Percentiles rank a stretch among this genome's conserved stretches.
phyloP scores from a whole-genome alignment of 1,140 invertebrate genomes.

The Calephelis virginiensis region DNA sequence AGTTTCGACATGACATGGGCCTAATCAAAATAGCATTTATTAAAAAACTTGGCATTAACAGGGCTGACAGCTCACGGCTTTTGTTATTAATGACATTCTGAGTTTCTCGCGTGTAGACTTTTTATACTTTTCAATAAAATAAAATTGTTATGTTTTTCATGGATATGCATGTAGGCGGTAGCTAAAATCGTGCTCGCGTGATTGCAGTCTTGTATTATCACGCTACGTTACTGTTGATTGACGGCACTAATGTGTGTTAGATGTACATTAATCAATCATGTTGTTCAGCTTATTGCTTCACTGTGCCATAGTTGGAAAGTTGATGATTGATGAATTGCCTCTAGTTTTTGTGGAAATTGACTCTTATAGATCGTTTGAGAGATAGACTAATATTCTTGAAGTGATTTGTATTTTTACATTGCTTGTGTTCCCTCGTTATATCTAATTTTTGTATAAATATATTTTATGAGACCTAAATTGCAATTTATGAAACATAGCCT shows the following conservation, averaged over 20 bases:
- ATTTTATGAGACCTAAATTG: no score
- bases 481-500: no score
- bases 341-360: slow-evolving; percentile 15
- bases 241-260: slow-evolving; percentile 68
- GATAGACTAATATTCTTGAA: no score
- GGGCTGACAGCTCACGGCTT: slow-evolving; percentile 72
- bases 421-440: no score
- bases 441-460: no score
- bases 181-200: slow-evolving; percentile 48
- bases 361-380: not conserved
- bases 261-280: slow-evolving; percentile 69
- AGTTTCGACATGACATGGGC: slow-evolving; percentile 79
- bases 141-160: slow-evolving; percentile 63
- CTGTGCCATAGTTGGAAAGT: slow-evolving; percentile 46
- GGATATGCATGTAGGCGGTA: slow-evolving; percentile 59
- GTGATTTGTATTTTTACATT: no score
- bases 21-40: slow-evolving; percentile 80
- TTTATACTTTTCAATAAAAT: slow-evolving; percentile 60
- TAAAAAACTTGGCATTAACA: slow-evolving; percentile 70
- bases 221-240: slow-evolving; percentile 59
- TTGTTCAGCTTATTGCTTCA: slow-evolving; percentile 55
- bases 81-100: slow-evolving; percentile 67
- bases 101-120: slow-evolving; percentile 50
- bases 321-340: slow-evolving; percentile 28
- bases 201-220: slow-evolving; percentile 62